Evolutionary conservation across 2,797 vertebrate species (phyloP).

Genomic region (Cyprinella venusta): DNA sequence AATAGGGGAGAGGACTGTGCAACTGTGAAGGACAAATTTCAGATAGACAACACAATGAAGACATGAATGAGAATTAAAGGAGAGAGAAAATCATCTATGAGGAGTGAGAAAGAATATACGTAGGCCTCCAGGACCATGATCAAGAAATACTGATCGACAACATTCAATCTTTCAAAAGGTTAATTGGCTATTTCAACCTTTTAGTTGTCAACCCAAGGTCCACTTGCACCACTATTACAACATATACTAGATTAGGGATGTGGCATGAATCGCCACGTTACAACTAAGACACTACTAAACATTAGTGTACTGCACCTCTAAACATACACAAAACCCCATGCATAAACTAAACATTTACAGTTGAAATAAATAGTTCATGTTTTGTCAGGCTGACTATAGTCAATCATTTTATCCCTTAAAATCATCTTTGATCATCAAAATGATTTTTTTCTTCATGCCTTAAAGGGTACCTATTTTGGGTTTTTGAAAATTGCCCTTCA

Average conservation of each 20-base stretch:
- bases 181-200: not conserved
- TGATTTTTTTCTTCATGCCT: too few relatives aligned
- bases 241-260: not conserved
- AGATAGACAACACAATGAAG: conserved; percentile 22
- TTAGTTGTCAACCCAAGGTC: not conserved
- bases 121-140: not conserved
- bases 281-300: not conserved
- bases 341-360: not conserved
- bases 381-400: too few relatives aligned
- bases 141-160: not conserved
- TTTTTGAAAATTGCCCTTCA: too few relatives aligned
- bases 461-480: too few relatives aligned
- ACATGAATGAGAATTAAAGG: conserved; percentile 7
- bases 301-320: not conserved
- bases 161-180: not conserved
- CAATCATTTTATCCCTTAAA: too few relatives aligned
- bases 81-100: not conserved
- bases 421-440: too few relatives aligned
- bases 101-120: not conserved
- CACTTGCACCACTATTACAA: not conserved
- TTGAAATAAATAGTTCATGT: not conserved
- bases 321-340: not conserved
- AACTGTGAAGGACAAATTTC: conserved; percentile 12
- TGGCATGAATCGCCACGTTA: not conserved
- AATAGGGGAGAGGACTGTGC: not conserved